Percentiles rank a stretch among this genome's conserved stretches.
Conservation (phyloP, 2,888 invertebrate species). For the Dicyrtomina minuta region DNA sequence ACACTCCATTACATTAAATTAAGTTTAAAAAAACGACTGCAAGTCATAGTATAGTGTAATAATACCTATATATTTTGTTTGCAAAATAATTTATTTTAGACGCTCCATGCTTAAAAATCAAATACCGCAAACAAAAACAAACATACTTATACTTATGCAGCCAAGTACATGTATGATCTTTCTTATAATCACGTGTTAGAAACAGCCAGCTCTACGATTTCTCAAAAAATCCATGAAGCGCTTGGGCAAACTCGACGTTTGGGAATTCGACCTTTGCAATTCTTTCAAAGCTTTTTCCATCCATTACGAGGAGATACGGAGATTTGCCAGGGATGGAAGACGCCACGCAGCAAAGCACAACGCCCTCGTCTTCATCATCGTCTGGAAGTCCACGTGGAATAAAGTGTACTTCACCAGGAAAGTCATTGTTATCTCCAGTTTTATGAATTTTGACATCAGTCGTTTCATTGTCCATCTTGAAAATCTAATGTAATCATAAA, state of each 20-base stretch:
- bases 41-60: no score
- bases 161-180: no score
- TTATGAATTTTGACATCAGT: conserved; percentile 55
- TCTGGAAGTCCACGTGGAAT: conserved; percentile 57
- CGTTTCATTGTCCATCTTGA: conserved; percentile 57
- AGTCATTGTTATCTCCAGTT: conserved; percentile 55
- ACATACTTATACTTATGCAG: no score
- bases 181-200: no score
- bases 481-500: conserved; percentile 55
- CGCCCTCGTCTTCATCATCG: conserved; percentile 35
- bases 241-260: conserved; percentile 53
- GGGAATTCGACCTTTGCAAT: conserved; percentile 56
- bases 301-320: conserved; percentile 56
- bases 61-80: no score
- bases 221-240: conserved; percentile 53
- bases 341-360: conserved; percentile 54
- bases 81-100: no score
- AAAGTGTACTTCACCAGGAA: conserved; percentile 59
- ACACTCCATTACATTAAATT: no score
- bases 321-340: conserved; percentile 52
- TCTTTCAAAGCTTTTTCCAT: conserved; percentile 57
- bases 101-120: no score
- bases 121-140: no score
- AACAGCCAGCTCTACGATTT: conserved; percentile 5
- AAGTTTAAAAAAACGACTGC: neutral